Percentiles rank a stretch among this genome's conserved stretches.
Evolutionary conservation across 1,140 invertebrate genomes (phyloP).

Genomic region (Drosophila ohnishii): DNA sequence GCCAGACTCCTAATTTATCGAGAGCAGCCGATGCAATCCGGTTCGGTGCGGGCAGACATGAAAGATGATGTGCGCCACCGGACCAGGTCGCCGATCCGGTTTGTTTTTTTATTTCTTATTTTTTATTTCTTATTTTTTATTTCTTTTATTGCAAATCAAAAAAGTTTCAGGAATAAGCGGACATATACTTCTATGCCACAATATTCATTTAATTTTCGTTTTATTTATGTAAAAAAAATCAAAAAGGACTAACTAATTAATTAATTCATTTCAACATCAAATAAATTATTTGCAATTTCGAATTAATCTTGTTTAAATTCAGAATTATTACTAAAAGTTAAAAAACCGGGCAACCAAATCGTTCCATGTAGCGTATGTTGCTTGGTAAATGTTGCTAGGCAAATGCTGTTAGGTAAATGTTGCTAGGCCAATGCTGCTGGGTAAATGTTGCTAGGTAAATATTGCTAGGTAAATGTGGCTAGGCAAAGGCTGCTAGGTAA

Average conservation of each 20-base stretch:
- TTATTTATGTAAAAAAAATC: background rate
- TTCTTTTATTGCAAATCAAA: background rate
- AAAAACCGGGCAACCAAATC: background rate
- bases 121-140: background rate
- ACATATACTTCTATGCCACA: too few species aligned
- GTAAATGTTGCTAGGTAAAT: too few species aligned
- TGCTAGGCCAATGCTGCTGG: too few species aligned
- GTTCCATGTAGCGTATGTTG: background rate
- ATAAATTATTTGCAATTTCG: background rate
- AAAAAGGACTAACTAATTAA: too few species aligned
- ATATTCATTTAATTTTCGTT: background rate
- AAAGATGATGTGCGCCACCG: constrained; percentile 25
- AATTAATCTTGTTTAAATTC: background rate
- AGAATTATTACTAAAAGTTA: background rate
- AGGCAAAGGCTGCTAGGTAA: too few species aligned
- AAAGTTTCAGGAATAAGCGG: background rate
- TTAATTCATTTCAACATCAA: too few species aligned
- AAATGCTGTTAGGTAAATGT: background rate
- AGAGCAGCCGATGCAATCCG: constrained; percentile 59
- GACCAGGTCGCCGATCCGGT: constrained; percentile 19
- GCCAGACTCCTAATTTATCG: constrained; percentile 48
- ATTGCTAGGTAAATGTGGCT: too few species aligned
- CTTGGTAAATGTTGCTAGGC: background rate
- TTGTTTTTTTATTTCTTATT: background rate
- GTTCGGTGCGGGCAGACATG: constrained; percentile 33